Conservation (phyloP, 2,113 vertebrate species). For the Rhinolophus sinicus region DNA sequence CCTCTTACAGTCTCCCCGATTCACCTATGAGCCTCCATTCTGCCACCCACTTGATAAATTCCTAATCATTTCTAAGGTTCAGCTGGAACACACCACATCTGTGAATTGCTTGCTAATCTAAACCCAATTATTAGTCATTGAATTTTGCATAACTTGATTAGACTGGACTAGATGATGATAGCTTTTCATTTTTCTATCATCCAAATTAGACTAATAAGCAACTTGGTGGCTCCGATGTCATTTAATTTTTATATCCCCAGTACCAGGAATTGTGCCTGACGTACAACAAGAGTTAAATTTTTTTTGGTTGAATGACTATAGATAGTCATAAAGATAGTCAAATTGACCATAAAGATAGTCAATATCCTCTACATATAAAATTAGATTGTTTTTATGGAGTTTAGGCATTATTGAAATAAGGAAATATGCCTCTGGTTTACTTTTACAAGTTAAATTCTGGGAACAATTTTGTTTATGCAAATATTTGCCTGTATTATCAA, state of each 20-base stretch:
- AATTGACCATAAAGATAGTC: not conserved
- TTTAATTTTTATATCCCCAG: conserved; percentile 36
- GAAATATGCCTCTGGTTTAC: conserved; percentile 52
- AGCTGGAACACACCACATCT: not conserved
- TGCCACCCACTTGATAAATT: not conserved
- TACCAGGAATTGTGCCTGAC: not conserved
- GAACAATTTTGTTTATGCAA: conserved; percentile 44
- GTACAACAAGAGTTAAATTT: not conserved
- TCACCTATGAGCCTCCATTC: not conserved
- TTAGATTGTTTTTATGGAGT: conserved; percentile 27
- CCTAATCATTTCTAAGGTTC: not conserved
- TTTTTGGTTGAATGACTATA: not conserved
- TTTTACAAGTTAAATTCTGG: conserved; percentile 54
- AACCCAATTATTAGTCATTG: not conserved
- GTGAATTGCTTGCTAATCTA: not conserved
- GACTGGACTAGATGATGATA: not conserved
- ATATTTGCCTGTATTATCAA: conserved; percentile 50
- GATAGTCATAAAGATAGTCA: not conserved
- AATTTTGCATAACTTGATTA: not conserved
- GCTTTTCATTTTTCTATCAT: not conserved
- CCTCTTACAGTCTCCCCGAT: not conserved
- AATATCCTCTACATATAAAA: conserved; percentile 49
- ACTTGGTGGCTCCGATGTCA: not conserved
- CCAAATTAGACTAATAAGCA: not conserved
- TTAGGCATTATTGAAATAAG: conserved; percentile 3